Evolutionary conservation across 2,113 vertebrate species (phyloP).

Genomic region (Peromyscus leucopus): DNA sequence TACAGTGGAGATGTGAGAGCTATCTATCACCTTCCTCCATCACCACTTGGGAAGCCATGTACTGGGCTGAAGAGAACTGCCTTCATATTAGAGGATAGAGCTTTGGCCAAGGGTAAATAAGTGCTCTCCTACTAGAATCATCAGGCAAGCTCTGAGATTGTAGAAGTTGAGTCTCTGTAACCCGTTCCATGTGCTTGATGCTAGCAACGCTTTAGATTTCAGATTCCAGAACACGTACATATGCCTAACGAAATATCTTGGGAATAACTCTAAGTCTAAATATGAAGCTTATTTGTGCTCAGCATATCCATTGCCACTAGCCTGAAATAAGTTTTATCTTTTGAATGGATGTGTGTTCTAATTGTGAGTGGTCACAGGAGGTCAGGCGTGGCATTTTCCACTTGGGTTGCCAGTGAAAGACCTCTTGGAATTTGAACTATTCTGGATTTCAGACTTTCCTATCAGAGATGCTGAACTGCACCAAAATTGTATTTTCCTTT

Average conservation of each 20-base stretch:
- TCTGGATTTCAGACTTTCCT: neutral
- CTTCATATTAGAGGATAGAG: neutral
- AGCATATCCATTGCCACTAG: too few relatives aligned
- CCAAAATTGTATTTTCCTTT: slow-evolving; percentile 29
- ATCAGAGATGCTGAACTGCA: neutral
- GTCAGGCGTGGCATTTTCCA: neutral
- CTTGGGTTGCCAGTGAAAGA: neutral
- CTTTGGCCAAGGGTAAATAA: neutral
- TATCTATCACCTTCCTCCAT: neutral
- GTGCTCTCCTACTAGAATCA: neutral
- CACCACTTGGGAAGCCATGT: neutral
- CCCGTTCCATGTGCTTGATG: neutral
- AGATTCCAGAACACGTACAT: neutral
- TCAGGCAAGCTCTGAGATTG: neutral
- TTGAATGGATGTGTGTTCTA: neutral
- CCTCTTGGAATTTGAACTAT: neutral
- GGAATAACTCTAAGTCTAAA: neutral
- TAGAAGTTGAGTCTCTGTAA: neutral
- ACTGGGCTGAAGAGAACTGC: neutral
- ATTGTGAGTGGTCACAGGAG: neutral
- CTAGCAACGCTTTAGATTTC: neutral
- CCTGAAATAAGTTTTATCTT: neutral
- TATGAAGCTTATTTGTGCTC: neutral
- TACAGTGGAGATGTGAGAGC: too few relatives aligned
- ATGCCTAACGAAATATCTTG: neutral